These are phyloP conservation scores for Dicaeum eximium DNA, from an alignment of 2,113 vertebrate genomes.

Conservation along the genomic window DNA sequence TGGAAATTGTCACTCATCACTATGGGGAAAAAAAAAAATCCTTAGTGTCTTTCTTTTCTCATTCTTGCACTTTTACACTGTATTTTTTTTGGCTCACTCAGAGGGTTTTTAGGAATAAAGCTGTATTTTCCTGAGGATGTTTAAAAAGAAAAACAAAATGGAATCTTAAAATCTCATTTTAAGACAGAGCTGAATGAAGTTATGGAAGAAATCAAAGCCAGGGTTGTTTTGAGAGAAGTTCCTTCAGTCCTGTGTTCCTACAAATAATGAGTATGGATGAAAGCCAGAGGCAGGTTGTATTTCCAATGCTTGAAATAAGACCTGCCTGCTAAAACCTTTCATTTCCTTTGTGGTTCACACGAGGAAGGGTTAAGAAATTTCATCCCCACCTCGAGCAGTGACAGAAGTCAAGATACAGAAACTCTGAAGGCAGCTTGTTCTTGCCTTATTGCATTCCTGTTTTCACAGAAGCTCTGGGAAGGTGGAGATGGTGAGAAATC, in stretches of 20 bases:
- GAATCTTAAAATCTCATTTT: not conserved
- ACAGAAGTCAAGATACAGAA: not conserved
- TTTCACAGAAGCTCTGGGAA: not conserved
- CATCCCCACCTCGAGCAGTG: not conserved
- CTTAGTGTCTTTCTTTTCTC: not conserved
- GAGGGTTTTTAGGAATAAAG: not conserved
- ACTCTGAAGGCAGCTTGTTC: not conserved
- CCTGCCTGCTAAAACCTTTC: not conserved
- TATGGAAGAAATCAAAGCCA: not conserved
- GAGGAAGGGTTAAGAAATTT: not conserved
- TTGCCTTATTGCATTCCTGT: accelerated
- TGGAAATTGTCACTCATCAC: not conserved
- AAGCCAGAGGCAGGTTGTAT: not conserved
- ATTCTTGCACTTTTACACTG: not conserved
- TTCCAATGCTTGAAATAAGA: not conserved
- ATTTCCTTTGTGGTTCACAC: not conserved
- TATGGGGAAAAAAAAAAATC: not conserved
- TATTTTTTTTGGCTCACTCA: not conserved
- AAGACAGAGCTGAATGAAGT: not conserved
- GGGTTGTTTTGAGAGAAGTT: not conserved
- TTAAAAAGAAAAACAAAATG: not conserved
- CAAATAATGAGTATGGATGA: not conserved
- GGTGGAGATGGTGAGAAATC: not conserved
- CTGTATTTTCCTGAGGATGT: not conserved
- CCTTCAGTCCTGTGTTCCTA: not conserved